A percentile compares a stretch with the other conserved stretches of the same genome.
Evolutionary conservation across 2,797 vertebrate genomes (phyloP).

Genomic region (Rhinoraja longicauda): DNA sequence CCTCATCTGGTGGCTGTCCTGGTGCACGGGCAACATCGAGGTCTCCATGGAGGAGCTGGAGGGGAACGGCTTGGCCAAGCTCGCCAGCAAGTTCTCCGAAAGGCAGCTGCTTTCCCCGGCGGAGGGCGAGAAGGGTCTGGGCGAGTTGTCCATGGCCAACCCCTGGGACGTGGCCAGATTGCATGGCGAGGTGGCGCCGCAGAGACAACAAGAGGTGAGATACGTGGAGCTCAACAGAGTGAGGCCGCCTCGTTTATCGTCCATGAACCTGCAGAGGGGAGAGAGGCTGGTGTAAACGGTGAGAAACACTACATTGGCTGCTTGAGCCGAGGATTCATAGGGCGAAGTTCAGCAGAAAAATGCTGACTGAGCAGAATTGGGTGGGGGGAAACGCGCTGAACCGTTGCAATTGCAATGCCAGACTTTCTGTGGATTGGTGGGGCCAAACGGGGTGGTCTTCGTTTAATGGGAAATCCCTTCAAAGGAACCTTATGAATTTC

Average conservation of each 20-base stretch:
- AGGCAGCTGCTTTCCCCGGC: slow-evolving; percentile 35
- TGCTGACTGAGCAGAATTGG: background rate
- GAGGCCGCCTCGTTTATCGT: background rate
- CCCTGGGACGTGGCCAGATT: background rate
- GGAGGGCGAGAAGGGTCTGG: background rate
- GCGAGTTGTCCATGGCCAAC: background rate
- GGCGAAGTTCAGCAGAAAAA: background rate
- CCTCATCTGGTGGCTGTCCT: slow-evolving; percentile 65
- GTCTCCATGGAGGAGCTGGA: slow-evolving; percentile 45
- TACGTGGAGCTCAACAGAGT: background rate
- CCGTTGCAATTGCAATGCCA: background rate
- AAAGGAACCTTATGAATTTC: background rate
- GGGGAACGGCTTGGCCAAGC: slow-evolving; percentile 51
- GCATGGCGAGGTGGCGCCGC: background rate
- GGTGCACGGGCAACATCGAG: slow-evolving; percentile 65
- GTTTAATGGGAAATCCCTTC: background rate
- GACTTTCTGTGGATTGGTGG: background rate
- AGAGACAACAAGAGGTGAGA: background rate
- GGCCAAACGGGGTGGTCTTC: too few species aligned
- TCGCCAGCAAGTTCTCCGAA: slow-evolving; percentile 60
- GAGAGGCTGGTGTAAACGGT: background rate
- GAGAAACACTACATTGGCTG: background rate
- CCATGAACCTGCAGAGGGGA: background rate
- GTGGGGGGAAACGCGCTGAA: background rate
- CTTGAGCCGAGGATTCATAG: background rate